These are phyloP conservation scores for Capricornis sumatraensis DNA, from an alignment of 2,113 vertebrate genomes.

Conservation along the genomic window DNA sequence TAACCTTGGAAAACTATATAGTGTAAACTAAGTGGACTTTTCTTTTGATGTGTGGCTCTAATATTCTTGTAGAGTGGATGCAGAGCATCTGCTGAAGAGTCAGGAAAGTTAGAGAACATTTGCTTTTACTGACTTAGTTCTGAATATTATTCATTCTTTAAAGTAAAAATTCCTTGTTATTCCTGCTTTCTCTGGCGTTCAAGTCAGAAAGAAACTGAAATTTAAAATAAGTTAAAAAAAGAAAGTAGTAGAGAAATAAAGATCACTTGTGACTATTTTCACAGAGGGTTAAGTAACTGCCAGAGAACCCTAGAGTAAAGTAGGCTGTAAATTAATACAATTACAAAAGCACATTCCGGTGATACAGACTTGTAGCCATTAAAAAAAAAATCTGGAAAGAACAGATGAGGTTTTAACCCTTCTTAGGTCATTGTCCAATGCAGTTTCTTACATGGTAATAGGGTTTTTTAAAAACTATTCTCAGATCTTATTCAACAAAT, in stretches of 20 bases:
- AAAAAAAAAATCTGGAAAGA: neutral
- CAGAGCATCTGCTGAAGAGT: neutral
- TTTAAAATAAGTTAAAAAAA: neutral
- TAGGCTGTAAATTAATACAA: neutral
- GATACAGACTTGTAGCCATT: neutral
- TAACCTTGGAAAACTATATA: neutral
- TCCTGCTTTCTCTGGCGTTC: neutral
- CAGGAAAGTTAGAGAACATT: neutral
- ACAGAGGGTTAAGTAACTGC: neutral
- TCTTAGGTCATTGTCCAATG: neutral
- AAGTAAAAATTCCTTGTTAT: neutral
- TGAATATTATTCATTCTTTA: neutral
- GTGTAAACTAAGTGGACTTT: constrained; percentile 13
- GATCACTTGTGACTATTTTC: neutral
- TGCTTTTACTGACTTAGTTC: neutral
- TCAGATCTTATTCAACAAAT: neutral
- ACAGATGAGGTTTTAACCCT: neutral
- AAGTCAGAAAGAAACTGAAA: neutral
- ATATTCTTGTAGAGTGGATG: neutral
- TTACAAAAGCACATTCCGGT: neutral
- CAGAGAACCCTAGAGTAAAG: neutral
- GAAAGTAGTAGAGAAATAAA: neutral
- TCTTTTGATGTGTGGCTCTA: neutral
- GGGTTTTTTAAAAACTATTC: neutral
- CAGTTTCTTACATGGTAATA: neutral